Evolutionary conservation across 2,888 invertebrate genomes (phyloP).

Genomic region (Calameuta idolon): DNA sequence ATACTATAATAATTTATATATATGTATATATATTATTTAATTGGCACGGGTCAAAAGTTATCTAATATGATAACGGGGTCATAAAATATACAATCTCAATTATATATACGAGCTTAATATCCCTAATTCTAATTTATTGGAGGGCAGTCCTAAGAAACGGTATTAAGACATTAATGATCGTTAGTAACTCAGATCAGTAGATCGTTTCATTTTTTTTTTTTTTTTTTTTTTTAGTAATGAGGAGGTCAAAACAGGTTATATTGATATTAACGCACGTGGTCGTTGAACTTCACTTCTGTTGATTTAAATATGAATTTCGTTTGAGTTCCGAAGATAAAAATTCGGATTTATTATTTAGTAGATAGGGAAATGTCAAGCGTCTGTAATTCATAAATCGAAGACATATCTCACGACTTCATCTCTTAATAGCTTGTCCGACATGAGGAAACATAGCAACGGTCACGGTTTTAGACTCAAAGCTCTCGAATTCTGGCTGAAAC

Average conservation of each 20-base stretch:
- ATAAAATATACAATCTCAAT: neutral
- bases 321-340: neutral
- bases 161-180: neutral
- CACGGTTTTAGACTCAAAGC: neutral
- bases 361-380: neutral
- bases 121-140: neutral
- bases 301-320: neutral
- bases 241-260: neutral
- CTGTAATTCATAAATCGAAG: neutral
- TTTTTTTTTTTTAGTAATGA: neutral
- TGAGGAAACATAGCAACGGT: slow-evolving; percentile 5
- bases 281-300: neutral
- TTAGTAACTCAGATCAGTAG: neutral
- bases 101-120: neutral
- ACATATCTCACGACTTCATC: slow-evolving; percentile 5
- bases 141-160: neutral
- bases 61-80: neutral
- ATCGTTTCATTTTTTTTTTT: too few relatives aligned
- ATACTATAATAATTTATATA: neutral
- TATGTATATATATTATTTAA: neutral
- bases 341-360: neutral
- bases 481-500: neutral
- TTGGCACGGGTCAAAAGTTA: neutral
- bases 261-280: neutral
- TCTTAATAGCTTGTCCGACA: slow-evolving; percentile 16